These are phyloP conservation scores for Brachionus manjavacas DNA, from an alignment of 1,140 invertebrate species.

Conservation along the genomic window DNA sequence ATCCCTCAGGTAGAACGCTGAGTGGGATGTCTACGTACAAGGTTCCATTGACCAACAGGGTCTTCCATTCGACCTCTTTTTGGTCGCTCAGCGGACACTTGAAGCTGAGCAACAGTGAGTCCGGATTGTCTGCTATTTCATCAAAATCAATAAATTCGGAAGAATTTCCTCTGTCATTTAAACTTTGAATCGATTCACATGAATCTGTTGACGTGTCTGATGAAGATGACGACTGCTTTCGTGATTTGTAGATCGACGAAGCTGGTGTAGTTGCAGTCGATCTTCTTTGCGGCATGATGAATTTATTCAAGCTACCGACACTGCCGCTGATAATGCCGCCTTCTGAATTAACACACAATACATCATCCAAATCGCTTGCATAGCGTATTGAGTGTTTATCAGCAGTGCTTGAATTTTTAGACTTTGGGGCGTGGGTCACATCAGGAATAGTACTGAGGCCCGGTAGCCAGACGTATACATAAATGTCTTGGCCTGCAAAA, in stretches of 20 bases:
- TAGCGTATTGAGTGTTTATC: conserved; percentile 21
- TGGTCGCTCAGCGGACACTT: conserved; percentile 72
- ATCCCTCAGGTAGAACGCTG: conserved; percentile 75
- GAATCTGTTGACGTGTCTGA: conserved; percentile 27
- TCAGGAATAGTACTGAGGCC: conserved; percentile 97
- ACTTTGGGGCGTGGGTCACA: conserved; percentile 69
- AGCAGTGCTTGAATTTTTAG: conserved; percentile 3
- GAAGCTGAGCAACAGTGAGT: conserved; percentile 59
- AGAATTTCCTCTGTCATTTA: conserved; percentile 25
- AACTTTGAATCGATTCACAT: conserved; percentile 19
- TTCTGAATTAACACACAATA: conserved; percentile 62
- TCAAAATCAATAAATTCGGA: conserved; percentile 39
- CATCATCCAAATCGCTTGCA: neutral
- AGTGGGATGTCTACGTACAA: conserved; percentile 81
- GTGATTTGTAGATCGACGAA: conserved; percentile 7
- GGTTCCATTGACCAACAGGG: conserved; percentile 70
- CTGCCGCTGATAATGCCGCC: conserved; percentile 70
- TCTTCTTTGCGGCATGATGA: neutral
- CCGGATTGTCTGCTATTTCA: conserved; percentile 46
- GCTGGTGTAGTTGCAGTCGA: neutral
- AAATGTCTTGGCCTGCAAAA: conserved; percentile 61
- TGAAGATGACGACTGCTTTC: conserved; percentile 38
- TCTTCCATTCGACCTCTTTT: conserved; percentile 71
- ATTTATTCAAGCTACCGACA: conserved; percentile 37
- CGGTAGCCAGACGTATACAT: conserved; percentile 86